Percentiles rank a stretch among this genome's conserved stretches.
These are phyloP conservation scores for Campoplex nolae DNA, from an alignment of 2,888 invertebrate species.

Conservation along the genomic window DNA sequence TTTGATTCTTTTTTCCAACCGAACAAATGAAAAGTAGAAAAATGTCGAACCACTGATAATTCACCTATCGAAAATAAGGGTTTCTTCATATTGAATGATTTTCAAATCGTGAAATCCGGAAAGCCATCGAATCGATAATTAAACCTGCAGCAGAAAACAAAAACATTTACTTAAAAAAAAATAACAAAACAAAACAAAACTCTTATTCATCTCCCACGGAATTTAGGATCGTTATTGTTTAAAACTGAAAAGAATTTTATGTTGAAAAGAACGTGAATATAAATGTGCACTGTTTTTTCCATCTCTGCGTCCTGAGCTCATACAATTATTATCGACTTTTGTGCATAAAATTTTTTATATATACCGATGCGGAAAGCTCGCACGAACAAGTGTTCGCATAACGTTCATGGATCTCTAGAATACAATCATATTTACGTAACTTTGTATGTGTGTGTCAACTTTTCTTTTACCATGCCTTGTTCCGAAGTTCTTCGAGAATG, in stretches of 20 bases:
- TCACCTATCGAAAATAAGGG: neutral
- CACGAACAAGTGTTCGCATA: slow-evolving; percentile 16
- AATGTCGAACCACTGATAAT: neutral
- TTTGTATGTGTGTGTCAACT: slow-evolving; percentile 24
- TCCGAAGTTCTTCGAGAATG: slow-evolving; percentile 41
- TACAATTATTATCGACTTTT: slow-evolving; percentile 48
- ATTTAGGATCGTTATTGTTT: neutral
- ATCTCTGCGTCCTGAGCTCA: slow-evolving; percentile 39
- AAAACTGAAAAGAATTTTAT: neutral
- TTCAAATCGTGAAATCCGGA: neutral
- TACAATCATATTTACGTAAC: neutral
- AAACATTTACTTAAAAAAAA: neutral
- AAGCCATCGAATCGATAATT: neutral
- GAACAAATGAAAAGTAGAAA: neutral
- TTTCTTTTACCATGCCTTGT: slow-evolving; percentile 39
- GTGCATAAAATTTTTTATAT: slow-evolving; percentile 36
- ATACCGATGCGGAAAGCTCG: slow-evolving; percentile 3
- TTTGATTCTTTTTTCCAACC: neutral
- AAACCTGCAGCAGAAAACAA: neutral
- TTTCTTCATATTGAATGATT: neutral
- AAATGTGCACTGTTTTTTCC: neutral
- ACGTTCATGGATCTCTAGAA: slow-evolving; percentile 11
- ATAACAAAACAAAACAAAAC: neutral
- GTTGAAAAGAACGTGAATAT: neutral
- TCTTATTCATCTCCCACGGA: neutral